phyloP scores from a whole-genome alignment of 2,888 invertebrate species.

The Hemaris fuciformis region DNA sequence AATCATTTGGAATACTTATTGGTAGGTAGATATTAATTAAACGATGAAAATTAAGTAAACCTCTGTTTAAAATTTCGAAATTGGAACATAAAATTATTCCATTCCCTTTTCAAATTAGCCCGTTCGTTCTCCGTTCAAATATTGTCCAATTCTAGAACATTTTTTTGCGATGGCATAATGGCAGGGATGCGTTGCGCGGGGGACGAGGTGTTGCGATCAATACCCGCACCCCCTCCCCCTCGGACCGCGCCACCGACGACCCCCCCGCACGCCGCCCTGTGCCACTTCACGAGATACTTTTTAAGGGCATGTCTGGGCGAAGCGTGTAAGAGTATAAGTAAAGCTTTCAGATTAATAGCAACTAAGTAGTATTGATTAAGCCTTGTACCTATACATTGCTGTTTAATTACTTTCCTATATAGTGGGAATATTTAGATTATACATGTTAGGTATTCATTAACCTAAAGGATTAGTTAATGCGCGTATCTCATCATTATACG shows the following conservation, averaged over 20 bases:
- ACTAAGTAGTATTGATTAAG: too few relatives aligned
- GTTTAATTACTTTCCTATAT: not conserved
- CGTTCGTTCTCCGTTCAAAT: not conserved
- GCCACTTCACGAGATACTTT: constrained; percentile 24
- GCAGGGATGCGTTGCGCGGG: constrained; percentile 24
- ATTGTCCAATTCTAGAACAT: not conserved
- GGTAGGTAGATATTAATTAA: too few relatives aligned
- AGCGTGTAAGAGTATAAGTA: too few relatives aligned
- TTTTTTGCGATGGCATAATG: constrained; percentile 6
- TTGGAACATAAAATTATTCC: not conserved
- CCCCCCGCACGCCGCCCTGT: constrained; percentile 29
- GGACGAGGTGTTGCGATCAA: constrained; percentile 50
- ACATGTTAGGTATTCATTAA: not conserved
- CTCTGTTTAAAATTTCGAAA: too few relatives aligned
- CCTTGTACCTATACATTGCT: too few relatives aligned
- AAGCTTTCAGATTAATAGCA: too few relatives aligned
- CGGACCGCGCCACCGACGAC: constrained; percentile 31
- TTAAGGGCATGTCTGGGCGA: not conserved
- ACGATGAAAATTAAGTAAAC: too few relatives aligned
- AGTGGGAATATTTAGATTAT: not conserved
- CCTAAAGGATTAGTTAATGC: not conserved
- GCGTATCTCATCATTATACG: not conserved
- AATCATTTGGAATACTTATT: too few relatives aligned
- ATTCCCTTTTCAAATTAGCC: not conserved
- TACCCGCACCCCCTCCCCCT: constrained; percentile 38